Evolutionary conservation across 1,140 invertebrate species (phyloP), one percentile per base, ranked within the genome.

Genomic region (Aphelenchoides avenae): DNA sequence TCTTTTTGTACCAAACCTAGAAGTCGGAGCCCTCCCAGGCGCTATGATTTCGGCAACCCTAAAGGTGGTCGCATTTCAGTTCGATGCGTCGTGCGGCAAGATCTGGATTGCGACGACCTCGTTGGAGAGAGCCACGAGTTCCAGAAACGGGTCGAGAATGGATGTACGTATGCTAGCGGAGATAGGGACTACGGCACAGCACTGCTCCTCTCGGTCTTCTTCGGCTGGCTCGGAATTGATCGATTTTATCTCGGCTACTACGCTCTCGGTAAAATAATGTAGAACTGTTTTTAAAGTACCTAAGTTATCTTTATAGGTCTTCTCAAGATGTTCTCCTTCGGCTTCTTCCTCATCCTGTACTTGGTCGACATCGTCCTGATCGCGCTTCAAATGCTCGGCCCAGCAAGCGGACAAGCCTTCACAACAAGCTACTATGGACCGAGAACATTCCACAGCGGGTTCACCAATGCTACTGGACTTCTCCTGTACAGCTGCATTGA

Each of bases 241-340:
- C 26, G 58, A 15, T 60, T 61, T 49, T 61, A 61, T 49, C 55
- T 61, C 20, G 58, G 58, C 26, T 58, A 61, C 34, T 59, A 26
- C 40, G 46, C 54, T 13, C 55, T 59, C 20, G 57, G 57, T 59
- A 59, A 58, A n/a, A 18, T n/a, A n/a, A 15, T 48, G n/a, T 37
- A 5, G 18, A 37, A 26, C 13, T 40, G 4, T 31, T 26, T 39
- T n/a, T 22, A 26, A 22, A 57, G 42, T 13, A 34, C 24, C 13
- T 41, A n/a, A 27, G 18, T 42, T 27, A 26, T 31, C 2, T 6
- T 60, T 59, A 11, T 27, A 59, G 57, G 57, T 24, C 39, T 59
- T 26, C 39, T 59, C 15, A 59, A 59, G 26, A 22, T 59, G 24
- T 42, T 39, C 20, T 58, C 57, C 13, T 36, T 63, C 7, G 57